phyloP scores from a whole-genome alignment of 2,797 vertebrate species.

The Chrosomus eos region DNA sequence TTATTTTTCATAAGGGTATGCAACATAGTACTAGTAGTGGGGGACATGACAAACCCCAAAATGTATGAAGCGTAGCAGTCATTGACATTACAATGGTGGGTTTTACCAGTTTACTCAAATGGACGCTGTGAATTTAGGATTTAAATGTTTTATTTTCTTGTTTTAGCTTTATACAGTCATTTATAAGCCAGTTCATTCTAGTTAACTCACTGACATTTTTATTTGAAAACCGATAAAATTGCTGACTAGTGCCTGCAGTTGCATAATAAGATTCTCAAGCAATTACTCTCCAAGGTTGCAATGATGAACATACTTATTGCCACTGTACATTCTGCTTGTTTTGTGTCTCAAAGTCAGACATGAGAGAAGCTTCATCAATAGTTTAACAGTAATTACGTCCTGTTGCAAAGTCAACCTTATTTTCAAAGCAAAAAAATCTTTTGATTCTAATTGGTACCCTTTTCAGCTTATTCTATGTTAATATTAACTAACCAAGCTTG shows the following conservation, averaged over 20 bases:
- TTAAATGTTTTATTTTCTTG: not conserved
- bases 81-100: not conserved
- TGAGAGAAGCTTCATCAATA: not conserved
- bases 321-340: not conserved
- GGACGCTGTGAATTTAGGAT: not conserved
- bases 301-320: not conserved
- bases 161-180: not conserved
- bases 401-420: conserved; percentile 39
- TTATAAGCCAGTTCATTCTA: not conserved
- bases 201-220: not conserved
- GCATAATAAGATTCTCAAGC: not conserved
- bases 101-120: not conserved
- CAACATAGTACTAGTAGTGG: no score
- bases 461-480: not conserved
- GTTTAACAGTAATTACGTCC: conserved; percentile 37
- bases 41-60: not conserved
- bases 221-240: not conserved
- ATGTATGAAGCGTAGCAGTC: not conserved
- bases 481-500: not conserved
- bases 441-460: not conserved
- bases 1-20: no score
- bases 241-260: not conserved
- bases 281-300: not conserved
- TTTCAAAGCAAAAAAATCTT: conserved; percentile 32
- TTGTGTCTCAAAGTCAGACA: not conserved